A percentile compares a stretch with the other conserved stretches of the same genome.
These are phyloP conservation scores for Paralichthys olivaceus DNA, from an alignment of 2,113 vertebrate genomes.

Conservation along the genomic window DNA sequence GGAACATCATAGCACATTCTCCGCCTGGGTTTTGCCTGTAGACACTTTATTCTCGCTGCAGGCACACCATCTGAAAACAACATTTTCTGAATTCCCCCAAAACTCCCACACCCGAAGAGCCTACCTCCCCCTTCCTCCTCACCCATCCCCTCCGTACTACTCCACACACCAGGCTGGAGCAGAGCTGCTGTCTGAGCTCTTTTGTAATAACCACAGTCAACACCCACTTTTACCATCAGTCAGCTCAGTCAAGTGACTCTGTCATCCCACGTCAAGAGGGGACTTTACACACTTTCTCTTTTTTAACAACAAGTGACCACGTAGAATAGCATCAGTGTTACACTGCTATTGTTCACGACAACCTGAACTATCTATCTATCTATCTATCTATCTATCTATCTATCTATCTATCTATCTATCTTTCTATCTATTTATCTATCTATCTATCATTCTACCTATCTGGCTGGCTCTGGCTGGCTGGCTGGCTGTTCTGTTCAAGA, in stretches of 20 bases:
- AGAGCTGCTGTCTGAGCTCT: constrained; percentile 44
- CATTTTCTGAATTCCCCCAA: constrained; percentile 86
- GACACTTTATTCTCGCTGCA: constrained; percentile 20
- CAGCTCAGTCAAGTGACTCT: constrained; percentile 34
- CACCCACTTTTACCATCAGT: constrained; percentile 61
- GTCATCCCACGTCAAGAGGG: constrained; percentile 23
- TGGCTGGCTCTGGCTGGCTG: no score
- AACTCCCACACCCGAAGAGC: constrained; percentile 78
- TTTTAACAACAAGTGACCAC: neutral
- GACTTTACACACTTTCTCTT: neutral
- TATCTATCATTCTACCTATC: no score
- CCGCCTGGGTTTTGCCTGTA: constrained; percentile 11
- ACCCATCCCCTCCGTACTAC: neutral
- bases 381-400: no score
- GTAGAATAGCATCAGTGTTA: neutral
- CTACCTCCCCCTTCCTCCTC: neutral
- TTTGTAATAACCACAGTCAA: constrained; percentile 64
- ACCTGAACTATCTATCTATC: no score
- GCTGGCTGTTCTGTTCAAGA: neutral
- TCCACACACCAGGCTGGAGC: constrained; percentile 37
- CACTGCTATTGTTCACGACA: neutral
- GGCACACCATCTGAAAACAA: constrained; percentile 59
- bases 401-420: no score
- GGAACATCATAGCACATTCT: constrained; percentile 10
- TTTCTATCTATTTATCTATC: no score